These are phyloP conservation scores for Sisyra nigra DNA, from an alignment of 2,888 invertebrate species.

Conservation along the genomic window DNA sequence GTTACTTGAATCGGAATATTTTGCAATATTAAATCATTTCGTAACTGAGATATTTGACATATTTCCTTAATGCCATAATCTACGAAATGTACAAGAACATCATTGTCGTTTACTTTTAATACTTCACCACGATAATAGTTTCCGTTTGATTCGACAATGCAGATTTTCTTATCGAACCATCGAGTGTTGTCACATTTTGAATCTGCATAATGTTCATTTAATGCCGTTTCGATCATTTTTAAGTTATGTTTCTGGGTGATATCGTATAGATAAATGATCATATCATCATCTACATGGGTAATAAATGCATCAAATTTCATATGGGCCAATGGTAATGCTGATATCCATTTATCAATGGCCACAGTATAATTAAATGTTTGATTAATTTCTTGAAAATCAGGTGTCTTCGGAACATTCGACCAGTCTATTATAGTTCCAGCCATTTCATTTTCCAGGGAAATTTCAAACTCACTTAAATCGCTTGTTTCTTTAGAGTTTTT, in stretches of 20 bases:
- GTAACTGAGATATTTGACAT: constrained; percentile 36
- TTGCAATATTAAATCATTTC: constrained; percentile 42
- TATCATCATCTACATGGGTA: constrained; percentile 41
- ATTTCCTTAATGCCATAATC: constrained; percentile 72
- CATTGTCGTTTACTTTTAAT: constrained; percentile 22
- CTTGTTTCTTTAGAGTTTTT: constrained; percentile 19
- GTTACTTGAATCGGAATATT: constrained; percentile 50
- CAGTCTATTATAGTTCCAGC: constrained; percentile 10
- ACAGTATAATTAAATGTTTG: neutral
- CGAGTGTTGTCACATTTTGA: constrained; percentile 29
- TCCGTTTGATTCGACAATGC: constrained; percentile 49
- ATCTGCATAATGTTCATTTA: constrained; percentile 30
- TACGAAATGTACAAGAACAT: constrained; percentile 46
- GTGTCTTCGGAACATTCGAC: constrained; percentile 10
- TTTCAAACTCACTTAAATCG: neutral
- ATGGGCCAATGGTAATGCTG: constrained; percentile 32
- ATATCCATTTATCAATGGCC: constrained; percentile 39
- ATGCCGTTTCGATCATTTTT: constrained; percentile 31
- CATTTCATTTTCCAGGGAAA: constrained; percentile 9
- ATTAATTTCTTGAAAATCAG: constrained; percentile 20
- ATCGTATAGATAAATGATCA: constrained; percentile 28
- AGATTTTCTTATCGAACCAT: constrained; percentile 48
- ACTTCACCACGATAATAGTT: constrained; percentile 57
- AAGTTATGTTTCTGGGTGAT: constrained; percentile 18
- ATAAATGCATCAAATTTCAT: constrained; percentile 39